Percentiles rank a stretch among this genome's conserved stretches.
Conservation (phyloP, 2,888 invertebrate genomes). For the Galerucella nymphaeae region DNA sequence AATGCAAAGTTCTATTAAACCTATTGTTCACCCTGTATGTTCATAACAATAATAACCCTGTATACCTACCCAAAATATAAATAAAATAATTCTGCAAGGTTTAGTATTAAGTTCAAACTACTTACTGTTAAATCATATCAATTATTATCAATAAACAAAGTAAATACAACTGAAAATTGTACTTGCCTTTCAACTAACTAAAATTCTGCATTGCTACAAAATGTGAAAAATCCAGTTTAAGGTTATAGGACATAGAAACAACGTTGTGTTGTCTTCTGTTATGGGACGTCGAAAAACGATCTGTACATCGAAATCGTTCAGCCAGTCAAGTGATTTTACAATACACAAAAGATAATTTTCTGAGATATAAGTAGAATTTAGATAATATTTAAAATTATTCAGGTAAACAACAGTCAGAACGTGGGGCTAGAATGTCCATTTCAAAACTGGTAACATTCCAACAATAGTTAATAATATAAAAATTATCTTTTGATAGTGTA, state of each 20-base stretch:
- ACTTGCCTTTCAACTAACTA: neutral
- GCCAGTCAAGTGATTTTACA: slow-evolving; percentile 1
- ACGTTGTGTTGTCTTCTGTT: neutral
- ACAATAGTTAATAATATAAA: too few species aligned
- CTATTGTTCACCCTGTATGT: neutral
- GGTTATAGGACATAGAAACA: slow-evolving; percentile 1
- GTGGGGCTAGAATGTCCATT: too few species aligned
- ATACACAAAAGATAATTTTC: neutral
- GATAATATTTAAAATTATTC: neutral
- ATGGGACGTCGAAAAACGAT: slow-evolving; percentile 1
- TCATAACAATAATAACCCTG: neutral
- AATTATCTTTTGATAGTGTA: too few species aligned
- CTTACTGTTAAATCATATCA: neutral
- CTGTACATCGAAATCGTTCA: slow-evolving; percentile 4
- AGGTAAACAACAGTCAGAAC: too few species aligned
- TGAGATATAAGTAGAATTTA: neutral
- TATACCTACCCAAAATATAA: neutral
- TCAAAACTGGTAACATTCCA: too few species aligned
- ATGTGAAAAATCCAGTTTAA: neutral
- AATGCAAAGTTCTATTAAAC: neutral
- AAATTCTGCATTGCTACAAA: neutral
- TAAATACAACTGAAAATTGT: too few species aligned
- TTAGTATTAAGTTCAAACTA: neutral
- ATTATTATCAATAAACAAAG: neutral
- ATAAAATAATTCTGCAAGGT: neutral